Evolutionary conservation across 2,888 invertebrate species (phyloP).

Genomic region (Theristus sp.): DNA sequence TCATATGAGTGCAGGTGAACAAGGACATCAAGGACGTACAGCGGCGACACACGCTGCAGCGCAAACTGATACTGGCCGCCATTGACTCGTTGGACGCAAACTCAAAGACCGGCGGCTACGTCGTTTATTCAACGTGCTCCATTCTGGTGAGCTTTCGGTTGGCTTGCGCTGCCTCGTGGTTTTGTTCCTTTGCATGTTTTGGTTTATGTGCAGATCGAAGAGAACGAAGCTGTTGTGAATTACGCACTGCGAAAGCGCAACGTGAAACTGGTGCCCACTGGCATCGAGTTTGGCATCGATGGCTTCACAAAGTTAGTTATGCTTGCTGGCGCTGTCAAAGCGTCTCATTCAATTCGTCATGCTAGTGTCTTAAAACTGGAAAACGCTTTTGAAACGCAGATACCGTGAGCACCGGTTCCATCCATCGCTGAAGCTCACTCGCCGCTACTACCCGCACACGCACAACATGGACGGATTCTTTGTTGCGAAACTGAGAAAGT

Average conservation of each 20-base stretch:
- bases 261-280: constrained; percentile 78
- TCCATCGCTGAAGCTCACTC: constrained; percentile 64
- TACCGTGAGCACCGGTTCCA: constrained; percentile 51
- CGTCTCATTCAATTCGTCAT: too few relatives aligned
- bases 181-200: neutral
- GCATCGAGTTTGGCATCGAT: constrained; percentile 80
- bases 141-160: constrained; percentile 45
- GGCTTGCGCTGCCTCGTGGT: neutral
- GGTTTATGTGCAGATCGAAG: constrained; percentile 51
- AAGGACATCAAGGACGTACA: constrained; percentile 65
- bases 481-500: constrained; percentile 91
- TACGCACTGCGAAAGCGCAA: constrained; percentile 72
- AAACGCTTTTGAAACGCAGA: too few relatives aligned
- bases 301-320: constrained; percentile 60
- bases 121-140: constrained; percentile 97
- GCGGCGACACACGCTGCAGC: constrained; percentile 66
- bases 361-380: too few relatives aligned
- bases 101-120: constrained; percentile 72
- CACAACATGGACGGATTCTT: constrained; percentile 99
- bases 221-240: constrained; percentile 92
- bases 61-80: constrained; percentile 76
- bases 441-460: constrained; percentile 85
- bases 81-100: constrained; percentile 85
- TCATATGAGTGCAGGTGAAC: too few relatives aligned
- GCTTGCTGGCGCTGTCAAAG: too few relatives aligned